Conservation (phyloP, 2,888 invertebrate species). For the Ophonus ardosiacus region DNA sequence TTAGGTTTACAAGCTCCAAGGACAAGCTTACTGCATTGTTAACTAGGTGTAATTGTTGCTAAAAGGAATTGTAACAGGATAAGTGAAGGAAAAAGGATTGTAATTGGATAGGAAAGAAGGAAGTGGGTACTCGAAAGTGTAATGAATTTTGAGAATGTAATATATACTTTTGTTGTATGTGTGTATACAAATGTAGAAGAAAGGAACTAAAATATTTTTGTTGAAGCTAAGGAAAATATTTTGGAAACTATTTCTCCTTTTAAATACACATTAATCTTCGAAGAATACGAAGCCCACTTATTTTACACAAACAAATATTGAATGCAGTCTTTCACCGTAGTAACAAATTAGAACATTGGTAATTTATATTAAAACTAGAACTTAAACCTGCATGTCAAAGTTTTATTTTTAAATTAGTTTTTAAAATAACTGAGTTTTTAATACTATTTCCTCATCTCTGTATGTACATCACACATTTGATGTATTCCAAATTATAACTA, state of each 20-base stretch:
- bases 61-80: slow-evolving; percentile 20
- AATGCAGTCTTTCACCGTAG: too few species aligned
- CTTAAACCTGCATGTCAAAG: too few species aligned
- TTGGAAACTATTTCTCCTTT: not conserved
- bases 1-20: slow-evolving; percentile 7
- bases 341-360: too few species aligned
- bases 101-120: slow-evolving; percentile 27
- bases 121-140: not conserved
- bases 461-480: too few species aligned
- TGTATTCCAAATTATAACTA: too few species aligned
- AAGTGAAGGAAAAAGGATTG: slow-evolving; percentile 13
- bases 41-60: slow-evolving; percentile 5
- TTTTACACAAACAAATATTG: too few species aligned
- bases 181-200: not conserved
- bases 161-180: slow-evolving; percentile 3
- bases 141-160: slow-evolving; percentile 15
- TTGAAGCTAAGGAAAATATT: not conserved
- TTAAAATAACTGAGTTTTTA: too few species aligned
- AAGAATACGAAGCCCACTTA: not conserved
- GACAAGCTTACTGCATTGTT: slow-evolving; percentile 16
- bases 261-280: not conserved
- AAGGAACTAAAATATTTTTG: slow-evolving; percentile 9
- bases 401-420: too few species aligned
- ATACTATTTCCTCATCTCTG: too few species aligned
- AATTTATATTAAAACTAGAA: too few species aligned